phyloP scores from a whole-genome alignment of 2,797 vertebrate species.

The Carduelis carduelis region DNA sequence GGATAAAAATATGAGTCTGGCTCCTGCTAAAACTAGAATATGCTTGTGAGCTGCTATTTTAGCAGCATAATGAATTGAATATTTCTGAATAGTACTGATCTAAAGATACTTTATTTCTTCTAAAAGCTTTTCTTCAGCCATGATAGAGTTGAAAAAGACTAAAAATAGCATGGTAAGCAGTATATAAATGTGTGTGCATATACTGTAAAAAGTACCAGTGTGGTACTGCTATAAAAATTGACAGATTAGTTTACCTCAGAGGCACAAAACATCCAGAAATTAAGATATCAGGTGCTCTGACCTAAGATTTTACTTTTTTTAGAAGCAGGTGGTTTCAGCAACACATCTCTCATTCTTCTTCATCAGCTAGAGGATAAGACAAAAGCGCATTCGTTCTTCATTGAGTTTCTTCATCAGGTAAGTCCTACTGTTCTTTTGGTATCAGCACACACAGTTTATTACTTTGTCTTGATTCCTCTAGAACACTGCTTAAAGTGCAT shows the following conservation, averaged over 20 bases:
- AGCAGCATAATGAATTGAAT: neutral
- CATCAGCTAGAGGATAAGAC: constrained; percentile 97
- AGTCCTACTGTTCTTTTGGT: neutral
- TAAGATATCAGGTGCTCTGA: neutral
- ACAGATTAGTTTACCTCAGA: neutral
- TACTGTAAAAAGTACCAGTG: neutral
- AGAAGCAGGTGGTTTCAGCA: constrained; percentile 90
- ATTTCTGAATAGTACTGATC: neutral
- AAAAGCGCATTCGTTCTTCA: constrained; percentile 91
- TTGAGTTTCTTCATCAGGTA: constrained; percentile 94
- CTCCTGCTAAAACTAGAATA: neutral
- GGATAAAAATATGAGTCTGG: neutral
- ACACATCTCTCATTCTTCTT: constrained; percentile 93
- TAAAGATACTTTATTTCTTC: neutral
- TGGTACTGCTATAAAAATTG: neutral
- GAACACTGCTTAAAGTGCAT: neutral
- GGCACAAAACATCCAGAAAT: neutral
- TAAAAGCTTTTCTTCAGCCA: neutral
- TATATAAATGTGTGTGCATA: neutral
- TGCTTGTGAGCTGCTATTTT: neutral
- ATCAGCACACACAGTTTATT: neutral
- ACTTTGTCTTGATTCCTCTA: neutral
- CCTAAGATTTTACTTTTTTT: neutral
- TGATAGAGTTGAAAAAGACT: neutral
- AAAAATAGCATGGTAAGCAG: neutral